Percentiles rank a stretch among this genome's conserved stretches.
Conservation (phyloP, 2,797 vertebrate species). For the Brachyalestes nurse region DNA sequence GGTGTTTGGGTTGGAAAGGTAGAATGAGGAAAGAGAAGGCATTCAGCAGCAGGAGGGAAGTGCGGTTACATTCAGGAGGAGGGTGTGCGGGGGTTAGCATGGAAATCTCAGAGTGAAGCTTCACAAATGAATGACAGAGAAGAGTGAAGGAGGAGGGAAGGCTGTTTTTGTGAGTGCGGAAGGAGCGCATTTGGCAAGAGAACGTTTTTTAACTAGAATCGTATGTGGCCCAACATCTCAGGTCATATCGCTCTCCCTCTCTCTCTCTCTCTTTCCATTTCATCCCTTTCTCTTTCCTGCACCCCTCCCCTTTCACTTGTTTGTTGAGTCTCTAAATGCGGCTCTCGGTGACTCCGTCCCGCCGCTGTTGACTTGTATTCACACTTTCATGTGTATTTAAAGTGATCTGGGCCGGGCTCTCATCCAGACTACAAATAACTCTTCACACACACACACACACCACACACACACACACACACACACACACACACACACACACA, state of each 20-base stretch:
- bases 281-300: background rate
- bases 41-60: slow-evolving; percentile 71
- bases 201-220: slow-evolving; percentile 67
- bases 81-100: slow-evolving; percentile 36
- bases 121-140: slow-evolving; percentile 44
- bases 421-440: slow-evolving; percentile 64
- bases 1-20: slow-evolving; percentile 79
- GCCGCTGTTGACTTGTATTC: slow-evolving; percentile 31
- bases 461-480: background rate
- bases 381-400: slow-evolving; percentile 36
- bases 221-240: slow-evolving; percentile 57
- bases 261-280: slow-evolving; percentile 18
- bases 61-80: slow-evolving; percentile 63
- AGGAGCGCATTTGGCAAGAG: slow-evolving; percentile 64
- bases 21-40: slow-evolving; percentile 74
- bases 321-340: slow-evolving; percentile 41
- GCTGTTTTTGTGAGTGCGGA: slow-evolving; percentile 62
- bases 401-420: slow-evolving; percentile 44
- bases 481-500: background rate
- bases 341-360: background rate
- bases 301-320: background rate
- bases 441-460: slow-evolving; percentile 4
- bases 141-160: slow-evolving; percentile 33
- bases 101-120: slow-evolving; percentile 56
- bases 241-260: slow-evolving; percentile 50